Conservation (phyloP, 2,888 invertebrate species). For the Calameuta idolon region DNA sequence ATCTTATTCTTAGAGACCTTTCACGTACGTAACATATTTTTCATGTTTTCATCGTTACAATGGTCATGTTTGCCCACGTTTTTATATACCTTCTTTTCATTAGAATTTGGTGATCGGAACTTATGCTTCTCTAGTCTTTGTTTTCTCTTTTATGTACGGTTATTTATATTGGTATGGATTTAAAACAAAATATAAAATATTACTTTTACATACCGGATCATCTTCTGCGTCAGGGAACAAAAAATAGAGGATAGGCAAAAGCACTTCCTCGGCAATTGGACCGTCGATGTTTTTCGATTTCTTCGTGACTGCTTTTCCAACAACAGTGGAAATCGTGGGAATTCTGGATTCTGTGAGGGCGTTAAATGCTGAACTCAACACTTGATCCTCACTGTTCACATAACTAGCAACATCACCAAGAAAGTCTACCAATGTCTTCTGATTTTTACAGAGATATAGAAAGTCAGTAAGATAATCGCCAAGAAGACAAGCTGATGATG, state of each 20-base stretch:
- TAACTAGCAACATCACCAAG: constrained; percentile 69
- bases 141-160: background rate
- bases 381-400: constrained; percentile 49
- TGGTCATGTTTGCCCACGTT: background rate
- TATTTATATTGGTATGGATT: background rate
- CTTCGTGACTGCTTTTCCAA: constrained; percentile 71
- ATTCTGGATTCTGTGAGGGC: constrained; percentile 83
- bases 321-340: constrained; percentile 73
- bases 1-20: background rate
- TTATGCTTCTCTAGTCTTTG: background rate
- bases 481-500: constrained; percentile 80
- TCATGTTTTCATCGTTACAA: background rate
- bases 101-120: background rate
- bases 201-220: constrained; percentile 64
- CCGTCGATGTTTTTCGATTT: constrained; percentile 74
- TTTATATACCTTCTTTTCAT: background rate
- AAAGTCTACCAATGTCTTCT: constrained; percentile 68
- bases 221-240: constrained; percentile 90
- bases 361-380: constrained; percentile 67
- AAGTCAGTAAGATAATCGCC: constrained; percentile 81
- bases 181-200: background rate
- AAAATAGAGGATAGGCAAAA: constrained; percentile 84
- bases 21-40: background rate
- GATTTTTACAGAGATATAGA: constrained; percentile 74
- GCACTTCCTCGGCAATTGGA: constrained; percentile 80